These are phyloP conservation scores for Apis mellifera DNA, from an alignment of 1,140 invertebrate species.

Conservation along the genomic window DNA sequence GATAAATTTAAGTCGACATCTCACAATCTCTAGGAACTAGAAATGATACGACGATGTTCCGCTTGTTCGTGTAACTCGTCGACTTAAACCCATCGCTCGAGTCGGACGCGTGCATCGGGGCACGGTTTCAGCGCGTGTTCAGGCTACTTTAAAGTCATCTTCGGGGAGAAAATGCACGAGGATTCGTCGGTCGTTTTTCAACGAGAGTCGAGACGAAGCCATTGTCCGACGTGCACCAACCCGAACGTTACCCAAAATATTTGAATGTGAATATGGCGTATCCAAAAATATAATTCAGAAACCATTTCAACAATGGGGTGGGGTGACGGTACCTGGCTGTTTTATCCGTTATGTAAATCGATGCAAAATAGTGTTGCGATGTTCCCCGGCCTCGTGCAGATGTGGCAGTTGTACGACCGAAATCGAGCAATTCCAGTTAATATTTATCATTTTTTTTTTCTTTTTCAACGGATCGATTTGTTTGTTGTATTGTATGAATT, in stretches of 20 bases:
- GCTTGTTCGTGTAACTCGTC: no score
- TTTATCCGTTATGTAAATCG: constrained; percentile 80
- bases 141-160: neutral
- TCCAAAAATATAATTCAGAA: constrained; percentile 75
- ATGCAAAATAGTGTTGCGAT: constrained; percentile 76
- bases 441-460: constrained; percentile 25
- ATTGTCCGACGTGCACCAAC: constrained; percentile 56
- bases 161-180: neutral
- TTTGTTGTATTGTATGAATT: neutral
- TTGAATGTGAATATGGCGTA: constrained; percentile 76
- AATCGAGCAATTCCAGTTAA: constrained; percentile 43
- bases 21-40: no score
- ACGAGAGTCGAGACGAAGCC: constrained; percentile 9
- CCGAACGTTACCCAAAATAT: constrained; percentile 74
- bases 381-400: constrained; percentile 31
- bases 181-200: neutral
- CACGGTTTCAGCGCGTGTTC: no score
- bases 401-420: constrained; percentile 36
- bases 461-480: neutral
- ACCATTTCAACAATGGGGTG: constrained; percentile 74
- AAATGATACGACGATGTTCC: no score
- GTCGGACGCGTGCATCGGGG: no score
- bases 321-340: constrained; percentile 60
- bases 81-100: no score
- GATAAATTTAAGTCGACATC: no score